Evolutionary conservation across 2,888 invertebrate genomes (phyloP), one percentile per base, ranked within the genome.

Genomic region (Matsumyia berberina): DNA sequence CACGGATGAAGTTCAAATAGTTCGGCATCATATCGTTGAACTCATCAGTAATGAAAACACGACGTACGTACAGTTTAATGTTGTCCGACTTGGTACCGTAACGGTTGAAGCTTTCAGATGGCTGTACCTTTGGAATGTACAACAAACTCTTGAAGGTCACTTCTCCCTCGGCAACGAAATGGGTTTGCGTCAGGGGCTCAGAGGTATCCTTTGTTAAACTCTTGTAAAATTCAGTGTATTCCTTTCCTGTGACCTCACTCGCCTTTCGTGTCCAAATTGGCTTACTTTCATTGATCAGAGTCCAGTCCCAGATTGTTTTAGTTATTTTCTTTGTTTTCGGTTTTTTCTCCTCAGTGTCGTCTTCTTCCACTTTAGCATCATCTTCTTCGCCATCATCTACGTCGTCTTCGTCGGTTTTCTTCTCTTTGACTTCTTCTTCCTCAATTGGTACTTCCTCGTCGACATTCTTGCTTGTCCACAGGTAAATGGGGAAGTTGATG

Each of bases 21-120:
- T 97, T 98, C 87, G 99, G 99, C 96, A 99, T 97, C 96, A 99
- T 97, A 91, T 99, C 99, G 91, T 97, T 97, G 94, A 99, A 99
- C 93, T 99, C 98, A 92, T 99, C 99, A 7, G 99, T 99, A 92
- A 99, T 99, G 93, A 99, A 99, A 12, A 99, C 99, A 83, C 99
- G 94, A 80, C 99, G 94, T 72, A 99, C 99, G 92, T 97, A 99
- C 85, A 99, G 94, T 92, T 99, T 99, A 89, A 99, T 98, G 92
- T 97, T 96, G 91, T 99, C 98, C 4, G 96, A 95, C 90, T 96
- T 96, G 87, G 97, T 96, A 88, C 99, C 99, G 91, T 99, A 99
- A 90, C 95, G 95, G 92, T 98, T 98, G 94, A 99, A 99, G 88
- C 96, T 96, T 91, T 99, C 99, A 8, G 95, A 93, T 0, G 99